phyloP scores from a whole-genome alignment of 1,140 invertebrate genomes.

The Drosophila micromelanica region DNA sequence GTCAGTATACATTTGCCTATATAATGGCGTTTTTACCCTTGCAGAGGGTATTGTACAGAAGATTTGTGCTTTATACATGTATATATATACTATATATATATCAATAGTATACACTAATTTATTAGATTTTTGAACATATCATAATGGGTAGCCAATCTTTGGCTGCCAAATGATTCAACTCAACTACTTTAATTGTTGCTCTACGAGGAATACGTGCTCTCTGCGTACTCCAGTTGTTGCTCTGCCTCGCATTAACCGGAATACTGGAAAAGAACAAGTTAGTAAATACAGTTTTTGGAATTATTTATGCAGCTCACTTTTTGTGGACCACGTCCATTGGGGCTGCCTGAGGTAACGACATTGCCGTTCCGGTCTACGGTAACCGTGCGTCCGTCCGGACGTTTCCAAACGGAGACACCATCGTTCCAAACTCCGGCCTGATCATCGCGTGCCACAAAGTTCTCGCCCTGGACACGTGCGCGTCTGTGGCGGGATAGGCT shows the following conservation, averaged over 20 bases:
- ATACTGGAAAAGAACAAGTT: conserved; percentile 12
- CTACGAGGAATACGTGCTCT: too few relatives aligned
- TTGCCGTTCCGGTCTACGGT: conserved; percentile 21
- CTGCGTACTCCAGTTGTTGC: too few relatives aligned
- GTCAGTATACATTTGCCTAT: too few relatives aligned
- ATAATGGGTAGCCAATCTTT: too few relatives aligned
- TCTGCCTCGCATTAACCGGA: conserved; percentile 13
- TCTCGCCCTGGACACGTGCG: conserved; percentile 46
- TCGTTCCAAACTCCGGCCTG: conserved; percentile 55
- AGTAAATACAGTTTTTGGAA: neutral
- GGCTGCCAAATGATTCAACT: too few relatives aligned
- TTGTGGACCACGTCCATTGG: conserved; percentile 42
- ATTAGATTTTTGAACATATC: too few relatives aligned
- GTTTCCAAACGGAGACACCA: conserved; percentile 52
- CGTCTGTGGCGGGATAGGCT: conserved; percentile 14
- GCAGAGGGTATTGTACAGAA: too few relatives aligned
- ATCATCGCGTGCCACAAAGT: conserved; percentile 56
- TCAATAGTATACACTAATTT: too few relatives aligned
- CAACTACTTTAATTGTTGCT: neutral
- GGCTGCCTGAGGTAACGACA: conserved; percentile 36
- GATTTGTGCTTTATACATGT: too few relatives aligned
- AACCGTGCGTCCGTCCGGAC: conserved; percentile 58
- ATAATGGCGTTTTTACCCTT: too few relatives aligned
- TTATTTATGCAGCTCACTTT: conserved; percentile 26
- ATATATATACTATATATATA: too few relatives aligned